Conservation (phyloP, 2,797 vertebrate genomes). For the Neosalanx taihuensis region DNA sequence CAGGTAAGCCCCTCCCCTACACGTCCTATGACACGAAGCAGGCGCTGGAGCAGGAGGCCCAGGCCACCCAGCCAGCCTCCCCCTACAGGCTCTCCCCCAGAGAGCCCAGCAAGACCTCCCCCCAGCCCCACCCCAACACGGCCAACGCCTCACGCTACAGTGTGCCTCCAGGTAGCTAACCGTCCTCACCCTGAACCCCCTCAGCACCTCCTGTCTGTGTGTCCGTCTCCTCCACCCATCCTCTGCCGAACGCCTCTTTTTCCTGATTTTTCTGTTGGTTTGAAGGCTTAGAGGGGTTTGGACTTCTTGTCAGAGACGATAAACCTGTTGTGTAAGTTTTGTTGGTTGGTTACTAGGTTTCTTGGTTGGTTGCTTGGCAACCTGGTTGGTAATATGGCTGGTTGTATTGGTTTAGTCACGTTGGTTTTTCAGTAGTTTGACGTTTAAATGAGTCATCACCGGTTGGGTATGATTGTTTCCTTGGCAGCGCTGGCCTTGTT, state of each 20-base stretch:
- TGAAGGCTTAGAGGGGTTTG: not conserved
- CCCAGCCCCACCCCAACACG: conserved; percentile 78
- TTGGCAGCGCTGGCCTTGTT: conserved; percentile 3
- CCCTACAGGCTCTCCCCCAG: conserved; percentile 85
- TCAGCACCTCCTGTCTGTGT: conserved; percentile 6
- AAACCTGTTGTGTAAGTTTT: not conserved
- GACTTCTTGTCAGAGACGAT: not conserved
- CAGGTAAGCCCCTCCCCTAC: conserved; percentile 85
- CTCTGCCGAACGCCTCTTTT: conserved; percentile 1
- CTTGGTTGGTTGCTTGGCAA: too few species aligned
- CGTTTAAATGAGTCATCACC: not conserved
- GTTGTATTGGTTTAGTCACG: not conserved
- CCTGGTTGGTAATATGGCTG: not conserved
- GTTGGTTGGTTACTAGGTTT: not conserved
- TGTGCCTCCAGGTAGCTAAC: conserved; percentile 85
- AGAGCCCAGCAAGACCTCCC: conserved; percentile 82
- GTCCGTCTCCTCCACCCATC: conserved; percentile 28
- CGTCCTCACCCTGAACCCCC: conserved; percentile 45
- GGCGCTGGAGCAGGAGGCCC: conserved; percentile 83
- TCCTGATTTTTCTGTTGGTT: not conserved
- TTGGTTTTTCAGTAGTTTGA: not conserved
- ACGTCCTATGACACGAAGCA: conserved; percentile 87
- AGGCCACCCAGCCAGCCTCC: conserved; percentile 82
- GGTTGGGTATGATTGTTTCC: not conserved
- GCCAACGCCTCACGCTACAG: conserved; percentile 77